These are phyloP conservation scores for Mactromeris polynyma DNA, from an alignment of 2,888 invertebrate genomes.

Conservation along the genomic window DNA sequence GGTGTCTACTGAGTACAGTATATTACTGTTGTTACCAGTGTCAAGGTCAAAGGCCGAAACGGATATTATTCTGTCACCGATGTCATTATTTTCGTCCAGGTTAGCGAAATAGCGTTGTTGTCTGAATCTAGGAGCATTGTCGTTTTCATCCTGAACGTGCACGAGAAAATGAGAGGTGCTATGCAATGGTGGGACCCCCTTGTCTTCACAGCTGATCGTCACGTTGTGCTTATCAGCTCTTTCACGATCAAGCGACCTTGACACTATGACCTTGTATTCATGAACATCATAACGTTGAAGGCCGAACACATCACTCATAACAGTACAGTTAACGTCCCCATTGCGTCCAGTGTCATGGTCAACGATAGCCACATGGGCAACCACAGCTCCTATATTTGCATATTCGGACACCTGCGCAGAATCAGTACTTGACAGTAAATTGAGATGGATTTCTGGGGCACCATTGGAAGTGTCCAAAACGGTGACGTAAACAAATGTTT, in stretches of 20 bases:
- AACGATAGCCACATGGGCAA: constrained; percentile 72
- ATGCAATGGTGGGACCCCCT: constrained; percentile 70
- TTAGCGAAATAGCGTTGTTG: constrained; percentile 86
- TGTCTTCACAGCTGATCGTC: constrained; percentile 68
- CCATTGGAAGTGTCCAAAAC: constrained; percentile 96
- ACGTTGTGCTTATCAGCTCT: constrained; percentile 55
- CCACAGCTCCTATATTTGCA: constrained; percentile 74
- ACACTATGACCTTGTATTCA: constrained; percentile 74
- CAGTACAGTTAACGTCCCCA: constrained; percentile 72
- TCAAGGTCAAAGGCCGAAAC: constrained; percentile 71
- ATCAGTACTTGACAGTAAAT: constrained; percentile 61
- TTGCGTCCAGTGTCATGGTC: constrained; percentile 77
- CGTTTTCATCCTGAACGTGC: constrained; percentile 94
- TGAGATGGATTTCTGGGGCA: constrained; percentile 90
- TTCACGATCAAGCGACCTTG: constrained; percentile 71
- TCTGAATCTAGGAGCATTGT: constrained; percentile 94
- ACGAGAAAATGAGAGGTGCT: constrained; percentile 67
- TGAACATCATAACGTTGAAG: constrained; percentile 71
- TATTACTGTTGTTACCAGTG: constrained; percentile 73
- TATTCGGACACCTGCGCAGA: constrained; percentile 71
- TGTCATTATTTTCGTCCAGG: constrained; percentile 72
- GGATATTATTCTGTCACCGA: constrained; percentile 69
- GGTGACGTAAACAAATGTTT: constrained; percentile 71
- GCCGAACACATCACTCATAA: constrained; percentile 65
- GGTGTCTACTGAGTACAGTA: constrained; percentile 88